A percentile compares a stretch with the other conserved stretches of the same genome.
These are phyloP conservation scores for Drosophila neonasuta DNA, from an alignment of 2,888 invertebrate species.

Conservation along the genomic window DNA sequence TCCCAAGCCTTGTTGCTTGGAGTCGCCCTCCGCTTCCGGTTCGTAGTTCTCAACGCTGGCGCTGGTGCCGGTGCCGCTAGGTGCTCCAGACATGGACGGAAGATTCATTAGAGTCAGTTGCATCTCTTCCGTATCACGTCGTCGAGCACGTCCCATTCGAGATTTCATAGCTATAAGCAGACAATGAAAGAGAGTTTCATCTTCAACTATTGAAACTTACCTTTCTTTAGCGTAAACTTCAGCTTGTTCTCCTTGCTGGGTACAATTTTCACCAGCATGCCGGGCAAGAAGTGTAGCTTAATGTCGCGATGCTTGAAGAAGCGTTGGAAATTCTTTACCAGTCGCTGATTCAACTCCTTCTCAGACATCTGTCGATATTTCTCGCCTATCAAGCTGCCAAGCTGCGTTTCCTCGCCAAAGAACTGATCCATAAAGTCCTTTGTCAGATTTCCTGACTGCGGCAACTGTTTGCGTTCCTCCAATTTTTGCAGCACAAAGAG, in stretches of 20 bases:
- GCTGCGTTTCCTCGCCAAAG: slow-evolving; percentile 71
- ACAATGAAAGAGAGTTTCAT: not conserved
- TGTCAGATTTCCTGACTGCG: slow-evolving; percentile 75
- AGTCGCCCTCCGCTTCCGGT: slow-evolving; percentile 67
- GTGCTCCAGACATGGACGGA: slow-evolving; percentile 52
- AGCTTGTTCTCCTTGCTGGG: slow-evolving; percentile 84
- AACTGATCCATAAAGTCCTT: slow-evolving; percentile 81
- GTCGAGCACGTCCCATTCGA: slow-evolving; percentile 61
- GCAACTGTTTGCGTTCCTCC: slow-evolving; percentile 71
- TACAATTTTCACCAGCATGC: slow-evolving; percentile 83
- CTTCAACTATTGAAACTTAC: slow-evolving; percentile 33
- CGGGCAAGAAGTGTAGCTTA: slow-evolving; percentile 83
- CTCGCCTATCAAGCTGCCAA: slow-evolving; percentile 80
- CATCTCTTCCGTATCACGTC: slow-evolving; percentile 63
- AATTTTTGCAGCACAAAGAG: slow-evolving; percentile 84
- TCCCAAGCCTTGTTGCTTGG: slow-evolving; percentile 60
- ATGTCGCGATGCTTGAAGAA: slow-evolving; percentile 84
- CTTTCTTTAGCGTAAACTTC: slow-evolving; percentile 83
- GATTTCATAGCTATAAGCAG: slow-evolving; percentile 48
- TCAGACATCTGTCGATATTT: slow-evolving; percentile 83
- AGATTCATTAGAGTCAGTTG: slow-evolving; percentile 59
- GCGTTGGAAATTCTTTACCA: slow-evolving; percentile 83
- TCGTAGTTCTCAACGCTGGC: slow-evolving; percentile 64
- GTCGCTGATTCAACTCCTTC: slow-evolving; percentile 83
- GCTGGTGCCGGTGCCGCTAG: slow-evolving; percentile 43